phyloP scores from a whole-genome alignment of 2,888 invertebrate species.

The Lasioglossum villosulum region DNA sequence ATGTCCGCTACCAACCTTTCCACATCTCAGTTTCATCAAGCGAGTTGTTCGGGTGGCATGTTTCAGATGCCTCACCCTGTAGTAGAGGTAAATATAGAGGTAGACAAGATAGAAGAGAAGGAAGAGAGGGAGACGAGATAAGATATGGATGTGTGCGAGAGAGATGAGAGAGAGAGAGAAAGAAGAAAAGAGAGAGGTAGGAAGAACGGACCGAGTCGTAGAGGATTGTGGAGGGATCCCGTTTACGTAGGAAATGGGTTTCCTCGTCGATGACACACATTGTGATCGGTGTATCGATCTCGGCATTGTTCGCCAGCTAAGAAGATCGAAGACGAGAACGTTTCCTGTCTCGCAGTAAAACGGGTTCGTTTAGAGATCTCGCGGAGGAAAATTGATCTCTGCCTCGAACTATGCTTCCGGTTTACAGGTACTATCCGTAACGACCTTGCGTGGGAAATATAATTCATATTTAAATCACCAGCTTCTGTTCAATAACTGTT shows the following conservation, averaged over 20 bases:
- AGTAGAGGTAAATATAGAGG: background rate
- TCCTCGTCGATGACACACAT: conserved; percentile 51
- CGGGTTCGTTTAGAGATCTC: background rate
- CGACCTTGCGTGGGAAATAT: background rate
- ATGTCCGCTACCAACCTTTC: too few species aligned
- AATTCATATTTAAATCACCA: background rate
- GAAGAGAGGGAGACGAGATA: background rate
- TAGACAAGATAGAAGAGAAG: background rate
- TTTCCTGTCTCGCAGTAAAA: background rate
- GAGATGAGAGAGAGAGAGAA: background rate
- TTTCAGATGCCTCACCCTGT: background rate
- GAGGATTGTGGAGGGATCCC: conserved; percentile 24
- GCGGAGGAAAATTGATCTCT: background rate
- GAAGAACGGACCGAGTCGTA: background rate
- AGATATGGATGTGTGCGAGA: background rate
- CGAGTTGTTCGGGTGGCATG: too few species aligned
- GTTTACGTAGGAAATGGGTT: conserved; percentile 65
- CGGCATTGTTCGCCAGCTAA: conserved; percentile 22
- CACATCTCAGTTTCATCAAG: too few species aligned
- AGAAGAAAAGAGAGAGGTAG: too few species aligned
- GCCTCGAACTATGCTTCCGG: background rate
- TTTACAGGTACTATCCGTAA: background rate
- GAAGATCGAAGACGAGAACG: conserved; percentile 20
- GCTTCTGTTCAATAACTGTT: too few species aligned
- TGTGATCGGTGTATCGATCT: conserved; percentile 63